phyloP scores from a whole-genome alignment of 2,888 invertebrate genomes.

The Gonocerus acuteangulatus region DNA sequence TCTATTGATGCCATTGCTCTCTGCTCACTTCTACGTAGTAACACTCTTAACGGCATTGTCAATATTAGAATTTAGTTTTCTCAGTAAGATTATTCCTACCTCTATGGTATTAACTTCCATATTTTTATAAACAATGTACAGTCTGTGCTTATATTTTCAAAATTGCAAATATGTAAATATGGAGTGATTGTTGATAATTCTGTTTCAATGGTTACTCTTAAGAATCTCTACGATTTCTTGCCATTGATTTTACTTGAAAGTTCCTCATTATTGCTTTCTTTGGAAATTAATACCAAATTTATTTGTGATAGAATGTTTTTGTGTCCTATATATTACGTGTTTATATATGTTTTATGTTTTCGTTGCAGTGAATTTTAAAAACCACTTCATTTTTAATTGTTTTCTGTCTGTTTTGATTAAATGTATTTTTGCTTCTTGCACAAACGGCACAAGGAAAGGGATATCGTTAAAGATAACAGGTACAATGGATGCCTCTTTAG shows the following conservation, averaged over 20 bases:
- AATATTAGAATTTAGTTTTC: no score
- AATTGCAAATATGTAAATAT: neutral
- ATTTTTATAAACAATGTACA: conserved; percentile 12
- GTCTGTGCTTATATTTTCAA: conserved; percentile 14
- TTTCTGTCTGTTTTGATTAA: no score
- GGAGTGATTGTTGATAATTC: neutral
- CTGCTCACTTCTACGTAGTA: neutral
- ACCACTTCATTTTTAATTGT: no score
- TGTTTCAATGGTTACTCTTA: neutral
- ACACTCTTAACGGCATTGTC: no score
- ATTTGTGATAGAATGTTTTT: neutral
- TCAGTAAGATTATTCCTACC: neutral
- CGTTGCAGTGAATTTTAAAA: neutral
- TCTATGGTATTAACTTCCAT: conserved; percentile 18
- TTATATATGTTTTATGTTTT: neutral
- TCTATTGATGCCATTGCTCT: no score
- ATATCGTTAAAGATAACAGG: no score
- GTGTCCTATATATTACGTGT: neutral
- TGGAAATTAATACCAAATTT: conserved; percentile 2
- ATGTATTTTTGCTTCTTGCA: no score
- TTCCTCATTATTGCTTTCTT: conserved; percentile 1
- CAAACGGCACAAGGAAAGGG: no score
- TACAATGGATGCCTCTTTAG: no score
- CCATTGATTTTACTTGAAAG: conserved; percentile 3
- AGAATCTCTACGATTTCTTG: neutral